Evolutionary conservation across 2,888 invertebrate species (phyloP).

Genomic region (Mesopsocus fuscifrons): DNA sequence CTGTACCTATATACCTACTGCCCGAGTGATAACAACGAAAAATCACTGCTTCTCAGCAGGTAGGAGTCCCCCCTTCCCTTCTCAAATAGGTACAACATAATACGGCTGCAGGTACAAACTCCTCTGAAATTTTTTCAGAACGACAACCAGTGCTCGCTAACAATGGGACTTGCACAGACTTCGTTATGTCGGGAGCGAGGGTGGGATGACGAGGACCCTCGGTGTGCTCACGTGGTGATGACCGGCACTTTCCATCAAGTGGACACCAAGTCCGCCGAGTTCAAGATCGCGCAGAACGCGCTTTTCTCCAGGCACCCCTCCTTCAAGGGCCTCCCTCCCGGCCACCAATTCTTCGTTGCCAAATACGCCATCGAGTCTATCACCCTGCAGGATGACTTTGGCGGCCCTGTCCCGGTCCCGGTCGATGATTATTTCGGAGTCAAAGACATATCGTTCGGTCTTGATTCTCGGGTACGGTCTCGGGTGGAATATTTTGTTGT

Average conservation of each 20-base stretch:
- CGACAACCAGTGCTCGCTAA: conserved; percentile 43
- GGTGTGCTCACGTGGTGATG: conserved; percentile 52
- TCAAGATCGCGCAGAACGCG: not conserved
- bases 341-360: conserved; percentile 3
- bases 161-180: conserved; percentile 47
- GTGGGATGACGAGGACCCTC: conserved; percentile 55
- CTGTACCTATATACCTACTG: no score
- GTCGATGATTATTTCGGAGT: conserved; percentile 1
- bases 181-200: conserved; percentile 38
- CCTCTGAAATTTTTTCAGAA: conserved; percentile 34
- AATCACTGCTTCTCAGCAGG: no score
- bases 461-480: no score
- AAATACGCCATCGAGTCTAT: not conserved
- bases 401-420: not conserved
- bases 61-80: no score
- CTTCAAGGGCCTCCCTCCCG: not conserved
- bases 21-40: no score
- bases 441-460: not conserved
- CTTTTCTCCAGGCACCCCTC: not conserved
- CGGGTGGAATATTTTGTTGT: no score
- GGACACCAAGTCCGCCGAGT: not conserved
- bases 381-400: conserved; percentile 5
- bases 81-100: no score
- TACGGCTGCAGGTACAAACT: no score
- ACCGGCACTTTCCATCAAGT: conserved; percentile 29